Evolutionary conservation across 2,113 vertebrate species (phyloP), one percentile per base, ranked within the genome.

Genomic region (Triplophysa tibetana): DNA sequence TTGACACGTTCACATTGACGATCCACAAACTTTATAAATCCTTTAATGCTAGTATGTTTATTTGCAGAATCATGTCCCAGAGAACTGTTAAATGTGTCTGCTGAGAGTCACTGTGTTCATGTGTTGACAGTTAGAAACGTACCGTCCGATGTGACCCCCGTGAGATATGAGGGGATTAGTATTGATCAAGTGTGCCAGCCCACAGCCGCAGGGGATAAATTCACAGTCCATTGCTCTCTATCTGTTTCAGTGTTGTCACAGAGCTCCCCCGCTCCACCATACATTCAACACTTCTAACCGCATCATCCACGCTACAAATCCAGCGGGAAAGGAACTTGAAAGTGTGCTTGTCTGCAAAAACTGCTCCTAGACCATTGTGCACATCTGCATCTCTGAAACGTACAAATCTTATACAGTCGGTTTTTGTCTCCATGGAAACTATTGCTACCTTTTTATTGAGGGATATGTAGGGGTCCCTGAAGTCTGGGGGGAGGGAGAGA

Each of bases 41-140:
- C 4, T 17, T 52, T 52, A 52, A 52, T 52, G 13, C 50, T 52
- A 52, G 50, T 52, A 54, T 33, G 13, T 6, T 73, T 58, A 73
- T 74, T 66, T 26, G 8, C 50, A 60, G 56, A 23, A 48, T 74
- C 17, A 63, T 61, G 43, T 67, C 12, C 73, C 63, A 63, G 68
- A 77, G 26, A 68, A 81, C 66, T 3, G 38, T 67, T 72, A 52
- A 77, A 56, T 52, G n/a, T 2, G 50, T 68, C 52, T 69, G 41
- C 41, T 33, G 38, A 65, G 61, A 54, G 70, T 64, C 60, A 38
- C 62, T 33, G n/a, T n/a, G n/a, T n/a, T 63, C 19, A 43, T 78
- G 80, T 79, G 45, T 66, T 82, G 88, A 88, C 87, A 86, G 77
- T 87, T 87, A 90, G 26, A 65, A 84, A 89, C 84, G 78, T 75